Percentiles rank a stretch among this genome's conserved stretches.
Conservation (phyloP, 2,888 invertebrate genomes). For the Tanypteryx hageni region DNA sequence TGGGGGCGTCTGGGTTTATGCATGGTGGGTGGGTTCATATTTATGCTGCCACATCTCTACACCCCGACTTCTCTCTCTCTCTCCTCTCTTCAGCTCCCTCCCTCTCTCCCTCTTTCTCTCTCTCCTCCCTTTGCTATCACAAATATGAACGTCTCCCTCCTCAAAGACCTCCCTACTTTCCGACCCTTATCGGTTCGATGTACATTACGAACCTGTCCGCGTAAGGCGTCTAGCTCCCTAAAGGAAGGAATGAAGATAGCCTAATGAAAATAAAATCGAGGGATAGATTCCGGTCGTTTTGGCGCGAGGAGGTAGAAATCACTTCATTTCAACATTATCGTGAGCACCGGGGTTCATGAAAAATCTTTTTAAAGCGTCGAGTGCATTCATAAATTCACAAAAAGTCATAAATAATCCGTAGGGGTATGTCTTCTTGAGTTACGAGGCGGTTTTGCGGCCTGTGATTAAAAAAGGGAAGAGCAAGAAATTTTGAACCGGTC, state of each 20-base stretch:
- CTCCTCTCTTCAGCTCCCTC: background rate
- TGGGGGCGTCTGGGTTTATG: conserved; percentile 57
- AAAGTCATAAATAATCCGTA: conserved; percentile 15
- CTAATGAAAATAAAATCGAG: conserved; percentile 28
- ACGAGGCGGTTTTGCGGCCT: conserved; percentile 59
- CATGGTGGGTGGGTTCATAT: conserved; percentile 63
- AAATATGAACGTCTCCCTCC: background rate
- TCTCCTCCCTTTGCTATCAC: background rate
- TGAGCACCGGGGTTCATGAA: background rate
- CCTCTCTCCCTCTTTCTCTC: background rate
- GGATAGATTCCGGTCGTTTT: background rate
- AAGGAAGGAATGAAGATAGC: background rate
- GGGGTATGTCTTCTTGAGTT: conserved; percentile 19
- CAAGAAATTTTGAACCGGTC: conserved; percentile 21
- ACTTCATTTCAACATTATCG: conserved; percentile 23
- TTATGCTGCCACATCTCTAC: conserved; percentile 2
- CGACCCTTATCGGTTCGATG: background rate
- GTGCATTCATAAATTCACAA: conserved; percentile 39
- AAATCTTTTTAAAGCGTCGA: background rate
- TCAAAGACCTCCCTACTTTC: background rate
- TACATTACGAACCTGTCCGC: background rate
- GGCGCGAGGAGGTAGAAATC: background rate
- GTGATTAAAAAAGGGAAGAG: conserved; percentile 7
- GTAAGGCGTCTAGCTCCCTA: conserved; percentile 2
- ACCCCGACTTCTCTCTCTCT: background rate